Conservation (phyloP, 2,888 invertebrate genomes). For the Phyllotreta cruciferae region DNA sequence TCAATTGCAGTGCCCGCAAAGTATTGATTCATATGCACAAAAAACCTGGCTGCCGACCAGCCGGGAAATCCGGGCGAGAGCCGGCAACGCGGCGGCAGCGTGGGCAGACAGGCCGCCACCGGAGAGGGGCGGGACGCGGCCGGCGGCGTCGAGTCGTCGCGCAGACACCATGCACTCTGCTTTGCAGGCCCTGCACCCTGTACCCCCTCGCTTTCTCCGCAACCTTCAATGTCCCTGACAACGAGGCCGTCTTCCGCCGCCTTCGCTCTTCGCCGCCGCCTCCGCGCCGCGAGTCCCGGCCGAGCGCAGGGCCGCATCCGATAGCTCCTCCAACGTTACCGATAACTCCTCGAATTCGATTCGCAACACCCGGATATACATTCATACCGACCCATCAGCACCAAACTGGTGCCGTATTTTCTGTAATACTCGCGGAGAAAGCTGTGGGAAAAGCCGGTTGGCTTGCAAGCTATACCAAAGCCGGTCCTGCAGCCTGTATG, state of each 20-base stretch:
- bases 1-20: too few relatives aligned
- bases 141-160: slow-evolving; percentile 60
- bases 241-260: slow-evolving; percentile 39
- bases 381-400: too few relatives aligned
- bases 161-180: slow-evolving; percentile 63
- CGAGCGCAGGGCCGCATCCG: neutral
- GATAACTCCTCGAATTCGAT: neutral
- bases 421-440: too few relatives aligned
- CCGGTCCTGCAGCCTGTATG: too few relatives aligned
- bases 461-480: too few relatives aligned
- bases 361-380: too few relatives aligned
- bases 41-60: neutral
- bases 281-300: slow-evolving; percentile 7
- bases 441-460: too few relatives aligned
- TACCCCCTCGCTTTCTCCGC: slow-evolving; percentile 50
- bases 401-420: too few relatives aligned
- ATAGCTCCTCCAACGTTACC: too few relatives aligned
- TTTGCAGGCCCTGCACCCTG: slow-evolving; percentile 53
- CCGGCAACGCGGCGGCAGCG: slow-evolving; percentile 33
- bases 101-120: slow-evolving; percentile 41
- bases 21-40: neutral
- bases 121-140: slow-evolving; percentile 49
- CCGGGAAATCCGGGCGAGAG: neutral
- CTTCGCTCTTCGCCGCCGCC: slow-evolving; percentile 38
- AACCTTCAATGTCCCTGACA: slow-evolving; percentile 49